phyloP scores from a whole-genome alignment of 30 jellyfish, hydroid and myxozoan genomes.

The Aurelia sp. region DNA sequence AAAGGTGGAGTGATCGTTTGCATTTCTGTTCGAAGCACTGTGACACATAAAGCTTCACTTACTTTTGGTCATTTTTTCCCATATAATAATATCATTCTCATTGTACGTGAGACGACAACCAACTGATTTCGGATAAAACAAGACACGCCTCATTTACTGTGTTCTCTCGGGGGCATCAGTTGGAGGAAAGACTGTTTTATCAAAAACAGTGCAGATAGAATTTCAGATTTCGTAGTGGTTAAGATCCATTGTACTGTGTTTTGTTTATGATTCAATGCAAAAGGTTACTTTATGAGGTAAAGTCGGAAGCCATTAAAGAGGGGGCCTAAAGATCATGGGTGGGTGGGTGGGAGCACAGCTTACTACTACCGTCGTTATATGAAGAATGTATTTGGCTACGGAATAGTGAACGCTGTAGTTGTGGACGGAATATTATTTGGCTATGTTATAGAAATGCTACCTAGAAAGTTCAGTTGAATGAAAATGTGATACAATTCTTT shows the following conservation, averaged over 20 bases:
- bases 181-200: constrained; percentile 8
- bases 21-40: not conserved
- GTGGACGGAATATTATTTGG: too few relatives aligned
- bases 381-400: too few relatives aligned
- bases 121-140: constrained; percentile 30
- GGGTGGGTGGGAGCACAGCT: too few relatives aligned
- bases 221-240: not conserved
- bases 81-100: constrained; percentile 3
- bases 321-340: too few relatives aligned
- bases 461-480: too few relatives aligned
- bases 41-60: not conserved
- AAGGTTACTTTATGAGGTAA: too few relatives aligned
- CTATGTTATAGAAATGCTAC: too few relatives aligned
- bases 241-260: not conserved
- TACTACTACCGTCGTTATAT: too few relatives aligned
- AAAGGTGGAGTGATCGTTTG: constrained; percentile 5
- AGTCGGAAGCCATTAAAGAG: too few relatives aligned
- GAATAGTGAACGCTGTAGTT: too few relatives aligned
- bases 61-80: not conserved
- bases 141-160: constrained; percentile 45
- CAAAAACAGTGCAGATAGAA: not conserved
- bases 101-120: constrained; percentile 17
- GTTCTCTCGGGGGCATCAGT: not conserved
- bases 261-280: too few relatives aligned
- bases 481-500: too few relatives aligned